These are phyloP conservation scores for Oligia strigilis DNA, from an alignment of 2,888 invertebrate species.

Conservation along the genomic window DNA sequence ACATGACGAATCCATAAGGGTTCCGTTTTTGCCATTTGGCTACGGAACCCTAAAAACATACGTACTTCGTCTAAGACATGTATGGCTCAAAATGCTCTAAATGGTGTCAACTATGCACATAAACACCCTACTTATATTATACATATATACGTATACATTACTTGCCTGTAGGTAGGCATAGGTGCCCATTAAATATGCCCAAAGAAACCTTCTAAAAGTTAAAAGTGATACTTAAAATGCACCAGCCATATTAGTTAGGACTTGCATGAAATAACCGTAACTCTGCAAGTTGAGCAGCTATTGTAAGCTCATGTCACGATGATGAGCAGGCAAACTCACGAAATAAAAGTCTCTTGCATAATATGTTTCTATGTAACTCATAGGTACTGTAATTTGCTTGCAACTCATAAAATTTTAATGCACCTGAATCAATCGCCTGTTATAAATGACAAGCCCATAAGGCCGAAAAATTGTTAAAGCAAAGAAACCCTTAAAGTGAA, in stretches of 20 bases:
- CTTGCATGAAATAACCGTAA: neutral
- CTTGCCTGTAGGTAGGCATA: neutral
- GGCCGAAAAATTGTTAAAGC: neutral
- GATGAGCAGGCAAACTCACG: neutral
- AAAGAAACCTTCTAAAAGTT: neutral
- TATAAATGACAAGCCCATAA: neutral
- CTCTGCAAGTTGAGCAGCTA: conserved; percentile 1
- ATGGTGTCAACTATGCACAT: no score
- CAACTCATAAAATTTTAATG: neutral
- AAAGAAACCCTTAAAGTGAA: neutral
- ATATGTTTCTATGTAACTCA: neutral
- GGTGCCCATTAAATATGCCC: neutral
- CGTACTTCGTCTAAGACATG: no score
- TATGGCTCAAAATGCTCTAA: no score
- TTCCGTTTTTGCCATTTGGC: no score
- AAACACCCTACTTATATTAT: no score
- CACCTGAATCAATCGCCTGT: neutral
- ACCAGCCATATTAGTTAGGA: neutral
- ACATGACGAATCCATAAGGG: no score
- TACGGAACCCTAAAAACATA: no score
- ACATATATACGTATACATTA: neutral
- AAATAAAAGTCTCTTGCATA: neutral
- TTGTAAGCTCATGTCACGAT: neutral
- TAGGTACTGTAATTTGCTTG: neutral
- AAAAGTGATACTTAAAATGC: neutral